Evolutionary conservation across 2,113 vertebrate species (phyloP), one percentile per base, ranked within the genome.

Genomic region (Miniopterus natalensis): DNA sequence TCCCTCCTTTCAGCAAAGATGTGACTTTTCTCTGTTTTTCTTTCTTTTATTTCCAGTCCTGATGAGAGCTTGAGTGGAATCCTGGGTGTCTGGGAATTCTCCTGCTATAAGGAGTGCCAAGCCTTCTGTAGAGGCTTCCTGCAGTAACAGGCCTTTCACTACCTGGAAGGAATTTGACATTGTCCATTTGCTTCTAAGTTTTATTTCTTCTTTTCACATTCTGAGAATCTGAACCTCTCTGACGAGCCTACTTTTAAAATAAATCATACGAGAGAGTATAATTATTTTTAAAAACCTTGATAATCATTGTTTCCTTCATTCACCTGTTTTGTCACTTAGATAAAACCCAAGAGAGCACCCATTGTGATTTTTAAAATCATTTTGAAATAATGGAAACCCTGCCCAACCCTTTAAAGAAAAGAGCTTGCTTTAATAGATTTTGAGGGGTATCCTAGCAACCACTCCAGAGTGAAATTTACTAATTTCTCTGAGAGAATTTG

Each of bases 351-450:
- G 74, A 90, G 65, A 55, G 20, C 71, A 96, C 63, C 2, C 27
- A 61, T 95, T 5, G 29, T 80, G 61, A 92, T 97, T 96, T 71
- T 97, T n/a, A 90, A 94, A 91, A 92, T 87, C 87, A 45, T 96
- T 91, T 87, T 80, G 85, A 97, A 97, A 84, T 95, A 79, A 68
- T 96, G 84, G 40, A 88, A 97, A 95, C 92, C 1, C 70, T 90
- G 45, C 77, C 59, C 57, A 93, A 66, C 1, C 74, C 4, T 94
- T 98, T 95, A 94, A 63, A 74, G 81, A 42, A 42, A 96, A 96
- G 59, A 53, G 53, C 94, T 94, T 83, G 92, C 84, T 65, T 65
- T 90, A 88, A 95, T 79, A 90, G 88, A 96, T 90, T 95, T 94
- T 84, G 15, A 55, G 10, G 9, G 23, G 49, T 97, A 77, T 97